phyloP scores from a whole-genome alignment of 2,888 invertebrate species.

The Mesorhabditis belari region DNA sequence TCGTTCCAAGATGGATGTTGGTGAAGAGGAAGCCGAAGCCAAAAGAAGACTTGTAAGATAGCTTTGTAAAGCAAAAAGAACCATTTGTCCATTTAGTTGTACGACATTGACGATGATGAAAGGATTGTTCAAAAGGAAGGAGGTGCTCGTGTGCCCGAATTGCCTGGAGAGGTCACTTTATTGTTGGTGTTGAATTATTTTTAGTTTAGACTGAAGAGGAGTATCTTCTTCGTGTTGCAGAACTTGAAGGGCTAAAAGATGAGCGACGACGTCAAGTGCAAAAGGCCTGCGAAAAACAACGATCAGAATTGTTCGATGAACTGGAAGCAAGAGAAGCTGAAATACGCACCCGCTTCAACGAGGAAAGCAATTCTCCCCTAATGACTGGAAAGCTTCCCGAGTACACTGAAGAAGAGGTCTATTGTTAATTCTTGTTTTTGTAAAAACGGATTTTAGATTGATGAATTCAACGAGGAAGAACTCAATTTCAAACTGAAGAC shows the following conservation, averaged over 20 bases:
- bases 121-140: neutral
- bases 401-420: neutral
- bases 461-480: constrained; percentile 4
- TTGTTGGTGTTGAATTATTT: neutral
- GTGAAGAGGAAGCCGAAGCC: neutral
- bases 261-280: neutral
- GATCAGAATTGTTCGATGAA: constrained; percentile 1
- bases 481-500: constrained; percentile 4
- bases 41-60: neutral
- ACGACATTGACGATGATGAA: neutral
- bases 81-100: neutral
- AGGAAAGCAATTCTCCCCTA: neutral
- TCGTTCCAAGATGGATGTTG: neutral
- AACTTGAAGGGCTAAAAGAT: neutral
- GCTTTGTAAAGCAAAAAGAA: too few relatives aligned
- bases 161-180: too few relatives aligned
- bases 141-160: neutral
- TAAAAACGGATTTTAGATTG: neutral
- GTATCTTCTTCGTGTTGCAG: neutral
- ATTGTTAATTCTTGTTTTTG: neutral
- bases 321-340: neutral
- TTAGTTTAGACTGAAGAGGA: neutral
- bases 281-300: constrained; percentile 1
- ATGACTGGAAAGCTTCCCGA: neutral
- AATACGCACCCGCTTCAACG: neutral